phyloP scores from a whole-genome alignment of 1,140 invertebrate species.

The Idris sp. region DNA sequence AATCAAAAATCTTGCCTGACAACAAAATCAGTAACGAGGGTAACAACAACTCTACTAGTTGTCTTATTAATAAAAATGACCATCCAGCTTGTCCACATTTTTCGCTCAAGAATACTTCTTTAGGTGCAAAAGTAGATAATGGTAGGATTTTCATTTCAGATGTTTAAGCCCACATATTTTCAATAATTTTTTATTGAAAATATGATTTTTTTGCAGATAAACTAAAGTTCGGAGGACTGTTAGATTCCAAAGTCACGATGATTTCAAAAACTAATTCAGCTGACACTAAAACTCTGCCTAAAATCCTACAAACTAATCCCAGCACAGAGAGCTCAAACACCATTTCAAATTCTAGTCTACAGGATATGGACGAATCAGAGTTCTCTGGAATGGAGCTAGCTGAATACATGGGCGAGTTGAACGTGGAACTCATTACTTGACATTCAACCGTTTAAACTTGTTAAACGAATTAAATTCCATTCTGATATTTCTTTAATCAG shows the following conservation, averaged over 20 bases:
- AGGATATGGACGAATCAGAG: constrained; percentile 83
- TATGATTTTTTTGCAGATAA: constrained; percentile 58
- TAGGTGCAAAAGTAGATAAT: too few species aligned
- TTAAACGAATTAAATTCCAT: too few species aligned
- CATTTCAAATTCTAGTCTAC: constrained; percentile 85
- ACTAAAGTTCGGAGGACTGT: constrained; percentile 63
- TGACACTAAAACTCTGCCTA: constrained; percentile 11
- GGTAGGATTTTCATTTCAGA: too few species aligned
- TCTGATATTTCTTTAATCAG: too few species aligned
- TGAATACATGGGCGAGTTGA: constrained; percentile 82
- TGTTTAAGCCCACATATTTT: too few species aligned
- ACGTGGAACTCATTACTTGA: constrained; percentile 75
- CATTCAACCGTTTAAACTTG: constrained; percentile 30
- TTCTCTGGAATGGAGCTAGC: constrained; percentile 82
- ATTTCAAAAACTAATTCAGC: constrained; percentile 47
- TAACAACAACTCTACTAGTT: too few species aligned
- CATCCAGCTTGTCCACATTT: too few species aligned
- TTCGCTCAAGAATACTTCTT: too few species aligned
- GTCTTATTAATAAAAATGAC: too few species aligned
- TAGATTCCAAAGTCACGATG: constrained; percentile 58
- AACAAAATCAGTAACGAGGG: too few species aligned
- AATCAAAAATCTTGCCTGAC: too few species aligned
- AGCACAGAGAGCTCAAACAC: constrained; percentile 77
- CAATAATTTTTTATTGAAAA: too few species aligned
- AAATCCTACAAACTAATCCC: constrained; percentile 65